These are phyloP conservation scores for Drosophila pruinosa DNA, from an alignment of 1,140 invertebrate genomes.

Conservation along the genomic window DNA sequence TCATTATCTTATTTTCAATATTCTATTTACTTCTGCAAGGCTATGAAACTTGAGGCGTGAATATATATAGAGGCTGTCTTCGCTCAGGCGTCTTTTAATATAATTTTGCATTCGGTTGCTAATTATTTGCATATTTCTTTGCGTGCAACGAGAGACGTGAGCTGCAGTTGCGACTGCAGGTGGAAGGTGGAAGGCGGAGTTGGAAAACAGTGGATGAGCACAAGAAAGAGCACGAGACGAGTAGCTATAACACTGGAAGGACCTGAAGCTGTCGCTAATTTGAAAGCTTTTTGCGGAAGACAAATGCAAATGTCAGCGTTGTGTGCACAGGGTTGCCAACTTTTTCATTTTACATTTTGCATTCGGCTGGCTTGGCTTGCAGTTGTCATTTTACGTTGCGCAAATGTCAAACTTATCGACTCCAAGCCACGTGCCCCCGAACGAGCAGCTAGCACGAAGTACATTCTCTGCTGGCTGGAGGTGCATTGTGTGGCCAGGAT, in stretches of 20 bases:
- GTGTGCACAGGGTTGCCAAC: conserved; percentile 58
- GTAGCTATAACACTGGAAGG: background rate
- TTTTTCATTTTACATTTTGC: conserved; percentile 59
- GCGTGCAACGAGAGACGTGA: conserved; percentile 23
- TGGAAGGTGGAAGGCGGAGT: background rate
- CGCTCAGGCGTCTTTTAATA: conserved; percentile 11
- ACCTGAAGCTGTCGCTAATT: conserved; percentile 42
- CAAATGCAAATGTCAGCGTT: conserved; percentile 77
- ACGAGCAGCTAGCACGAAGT: conserved; percentile 1
- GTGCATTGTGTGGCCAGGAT: conserved; percentile 43
- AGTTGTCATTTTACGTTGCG: conserved; percentile 75
- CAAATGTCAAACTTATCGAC: conserved; percentile 80
- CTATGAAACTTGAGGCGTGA: background rate
- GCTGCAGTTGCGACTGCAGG: background rate
- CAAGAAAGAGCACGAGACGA: background rate
- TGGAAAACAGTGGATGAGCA: background rate
- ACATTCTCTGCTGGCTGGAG: background rate
- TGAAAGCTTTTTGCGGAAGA: conserved; percentile 54
- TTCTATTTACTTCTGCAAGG: background rate
- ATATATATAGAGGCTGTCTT: background rate
- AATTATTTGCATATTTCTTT: conserved; percentile 73
- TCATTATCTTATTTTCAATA: background rate
- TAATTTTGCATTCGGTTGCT: conserved; percentile 39
- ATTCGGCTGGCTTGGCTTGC: background rate
- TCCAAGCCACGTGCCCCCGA: conserved; percentile 65